Evolutionary conservation across 2,888 invertebrate genomes (phyloP).

Genomic region (Pimpla rufipes): DNA sequence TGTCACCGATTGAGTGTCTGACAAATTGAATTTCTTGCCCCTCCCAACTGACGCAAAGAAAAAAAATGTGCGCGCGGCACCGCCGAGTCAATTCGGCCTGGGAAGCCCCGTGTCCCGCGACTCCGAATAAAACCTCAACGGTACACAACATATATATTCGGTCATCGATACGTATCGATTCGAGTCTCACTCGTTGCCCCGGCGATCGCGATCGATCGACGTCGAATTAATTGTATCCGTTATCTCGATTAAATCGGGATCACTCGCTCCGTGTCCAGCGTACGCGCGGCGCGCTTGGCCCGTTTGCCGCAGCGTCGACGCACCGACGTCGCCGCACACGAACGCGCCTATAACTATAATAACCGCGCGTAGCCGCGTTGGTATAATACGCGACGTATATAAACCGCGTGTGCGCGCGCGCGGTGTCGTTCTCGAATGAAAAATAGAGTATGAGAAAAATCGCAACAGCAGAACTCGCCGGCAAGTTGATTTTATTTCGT

Average conservation of each 20-base stretch:
- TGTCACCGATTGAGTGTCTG: too few species aligned
- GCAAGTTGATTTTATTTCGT: constrained; percentile 76
- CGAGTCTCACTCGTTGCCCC: constrained; percentile 38
- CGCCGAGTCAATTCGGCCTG: not conserved
- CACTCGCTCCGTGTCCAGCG: constrained; percentile 2
- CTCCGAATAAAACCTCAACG: not conserved
- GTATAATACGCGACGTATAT: constrained; percentile 10
- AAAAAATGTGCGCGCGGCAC: not conserved
- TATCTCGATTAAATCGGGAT: constrained; percentile 69
- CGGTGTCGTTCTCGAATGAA: constrained; percentile 26
- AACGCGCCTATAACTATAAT: constrained; percentile 38
- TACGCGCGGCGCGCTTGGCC: too few species aligned
- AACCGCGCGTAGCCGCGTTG: constrained; percentile 11
- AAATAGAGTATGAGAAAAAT: constrained; percentile 44
- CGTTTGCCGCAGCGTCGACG: not conserved
- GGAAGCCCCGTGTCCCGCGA: not conserved
- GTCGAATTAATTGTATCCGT: constrained; percentile 70
- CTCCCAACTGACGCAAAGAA: not conserved
- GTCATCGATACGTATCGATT: constrained; percentile 41
- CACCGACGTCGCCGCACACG: not conserved
- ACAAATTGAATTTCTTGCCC: not conserved
- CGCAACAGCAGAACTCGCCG: constrained; percentile 43
- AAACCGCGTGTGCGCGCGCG: too few species aligned
- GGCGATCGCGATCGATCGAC: constrained; percentile 61
- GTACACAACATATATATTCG: constrained; percentile 22